phyloP scores from a whole-genome alignment of 1,140 invertebrate genomes.

The Phymorhynchus buccinoides region DNA sequence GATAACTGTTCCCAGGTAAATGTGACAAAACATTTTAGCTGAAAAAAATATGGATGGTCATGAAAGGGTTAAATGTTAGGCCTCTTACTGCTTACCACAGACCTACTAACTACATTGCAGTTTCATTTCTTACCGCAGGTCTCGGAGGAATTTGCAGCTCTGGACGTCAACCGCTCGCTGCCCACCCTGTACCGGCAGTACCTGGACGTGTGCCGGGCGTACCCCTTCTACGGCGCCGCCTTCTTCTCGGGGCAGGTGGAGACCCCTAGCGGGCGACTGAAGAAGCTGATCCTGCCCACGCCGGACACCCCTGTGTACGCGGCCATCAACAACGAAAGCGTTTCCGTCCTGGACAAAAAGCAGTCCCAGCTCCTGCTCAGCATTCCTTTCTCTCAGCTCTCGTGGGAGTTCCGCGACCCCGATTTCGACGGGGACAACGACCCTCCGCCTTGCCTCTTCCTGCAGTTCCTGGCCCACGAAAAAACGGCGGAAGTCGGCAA shows the following conservation, averaged over 20 bases:
- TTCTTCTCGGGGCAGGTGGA: slow-evolving; percentile 91
- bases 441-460: slow-evolving; percentile 89
- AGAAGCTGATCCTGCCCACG: slow-evolving; percentile 85
- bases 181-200: slow-evolving; percentile 85
- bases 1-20: too few species aligned
- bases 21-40: too few species aligned
- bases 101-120: too few species aligned
- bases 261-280: slow-evolving; percentile 86
- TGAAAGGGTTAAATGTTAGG: too few species aligned
- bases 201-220: slow-evolving; percentile 88
- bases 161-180: slow-evolving; percentile 81
- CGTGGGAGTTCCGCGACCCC: slow-evolving; percentile 89
- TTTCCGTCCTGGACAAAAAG: slow-evolving; percentile 86
- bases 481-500: not conserved
- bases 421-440: slow-evolving; percentile 88
- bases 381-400: slow-evolving; percentile 88
- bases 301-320: slow-evolving; percentile 88
- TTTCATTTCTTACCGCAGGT: not conserved
- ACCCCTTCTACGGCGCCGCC: slow-evolving; percentile 92
- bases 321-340: slow-evolving; percentile 88
- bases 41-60: too few species aligned
- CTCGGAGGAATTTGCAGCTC: slow-evolving; percentile 84
- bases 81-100: too few species aligned
- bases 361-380: slow-evolving; percentile 80
- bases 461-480: slow-evolving; percentile 84